Base-by-base conservation (phyloP, 2,797 vertebrate species). In the Ptychadena robeensis region DNA sequence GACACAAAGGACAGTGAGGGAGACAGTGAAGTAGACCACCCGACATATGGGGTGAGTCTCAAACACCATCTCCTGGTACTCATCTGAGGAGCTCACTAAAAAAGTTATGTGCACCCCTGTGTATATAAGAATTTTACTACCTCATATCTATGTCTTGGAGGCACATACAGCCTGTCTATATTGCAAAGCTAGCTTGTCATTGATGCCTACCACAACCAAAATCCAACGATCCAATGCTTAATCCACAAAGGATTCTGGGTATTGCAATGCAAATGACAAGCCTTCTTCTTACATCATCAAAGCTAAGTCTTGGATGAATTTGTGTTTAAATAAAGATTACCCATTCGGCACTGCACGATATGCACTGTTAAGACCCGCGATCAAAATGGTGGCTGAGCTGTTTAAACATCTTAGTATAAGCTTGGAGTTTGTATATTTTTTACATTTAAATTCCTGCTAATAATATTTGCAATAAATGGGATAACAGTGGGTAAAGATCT, bases 211-310 rank as follows among this genome's bases (percentile, higher is more conserved):
- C 32, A 35, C 8, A 66, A 9, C 64, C 64, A 14, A 7, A 5
- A 48, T 18, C 22, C 44, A 67, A 32, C 34, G 64, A 66, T 66
- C 12, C 32, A 34, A 18, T 32, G 64, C 9, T n/a, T 73, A 73
- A 59, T 38, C n/a, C 73, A 6, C 34, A 27, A 37, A 35, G 73
- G 32, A 64, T 40, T 63, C 34, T 75, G 57, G 59, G 73, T 75
- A 75, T 38, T 5, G 12, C 34, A 27, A 75, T 75, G 73, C 57
- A 75, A 75, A 75, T 27, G 32, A 40, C 2, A 9, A 3, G 1
- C 3, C 72, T 34, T 6, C 9, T 22, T 66, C 32, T 34, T 8
- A 22, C 65, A n/a, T 34, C 65, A 67, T 67, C 32, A 34, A 4
- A 1, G 32, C 18, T 66, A 7, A n/a, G 34, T n/a, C 32, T n/a